Conservation (phyloP, 2,888 invertebrate genomes). For the Lampropteryx suffumata region DNA sequence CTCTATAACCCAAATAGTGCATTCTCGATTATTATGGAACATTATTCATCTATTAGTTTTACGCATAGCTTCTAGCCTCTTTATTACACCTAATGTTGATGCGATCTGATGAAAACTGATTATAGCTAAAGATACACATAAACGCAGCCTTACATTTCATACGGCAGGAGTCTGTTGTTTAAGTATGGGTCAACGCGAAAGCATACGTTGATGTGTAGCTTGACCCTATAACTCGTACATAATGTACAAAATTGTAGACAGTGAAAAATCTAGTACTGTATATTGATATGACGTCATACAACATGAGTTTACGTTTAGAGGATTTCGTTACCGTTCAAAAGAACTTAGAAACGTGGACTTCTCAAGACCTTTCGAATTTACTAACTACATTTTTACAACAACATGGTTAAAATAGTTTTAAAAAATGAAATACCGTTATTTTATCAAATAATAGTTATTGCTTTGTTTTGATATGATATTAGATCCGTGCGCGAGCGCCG, state of each 20-base stretch:
- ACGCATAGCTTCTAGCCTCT: slow-evolving; percentile 34
- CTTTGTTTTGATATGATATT: slow-evolving; percentile 79
- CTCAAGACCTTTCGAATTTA: slow-evolving; percentile 75
- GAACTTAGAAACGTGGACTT: slow-evolving; percentile 79
- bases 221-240: slow-evolving; percentile 32
- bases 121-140: slow-evolving; percentile 1
- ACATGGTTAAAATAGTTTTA: slow-evolving; percentile 79
- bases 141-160: background rate
- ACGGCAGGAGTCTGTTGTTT: too few relatives aligned
- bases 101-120: slow-evolving; percentile 37
- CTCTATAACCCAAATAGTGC: slow-evolving; percentile 25
- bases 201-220: slow-evolving; percentile 1
- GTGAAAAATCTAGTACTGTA: slow-evolving; percentile 57
- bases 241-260: slow-evolving; percentile 49
- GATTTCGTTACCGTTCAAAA: slow-evolving; percentile 74
- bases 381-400: slow-evolving; percentile 79
- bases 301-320: slow-evolving; percentile 62
- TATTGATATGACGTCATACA: slow-evolving; percentile 70
- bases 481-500: slow-evolving; percentile 52
- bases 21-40: slow-evolving; percentile 16
- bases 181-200: too few relatives aligned
- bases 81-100: slow-evolving; percentile 34
- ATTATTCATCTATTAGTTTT: slow-evolving; percentile 21
- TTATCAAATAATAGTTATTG: slow-evolving; percentile 82
- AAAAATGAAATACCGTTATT: slow-evolving; percentile 72